These are phyloP conservation scores for Aproaerema taeniolella DNA, from an alignment of 2,888 invertebrate species.

Conservation along the genomic window DNA sequence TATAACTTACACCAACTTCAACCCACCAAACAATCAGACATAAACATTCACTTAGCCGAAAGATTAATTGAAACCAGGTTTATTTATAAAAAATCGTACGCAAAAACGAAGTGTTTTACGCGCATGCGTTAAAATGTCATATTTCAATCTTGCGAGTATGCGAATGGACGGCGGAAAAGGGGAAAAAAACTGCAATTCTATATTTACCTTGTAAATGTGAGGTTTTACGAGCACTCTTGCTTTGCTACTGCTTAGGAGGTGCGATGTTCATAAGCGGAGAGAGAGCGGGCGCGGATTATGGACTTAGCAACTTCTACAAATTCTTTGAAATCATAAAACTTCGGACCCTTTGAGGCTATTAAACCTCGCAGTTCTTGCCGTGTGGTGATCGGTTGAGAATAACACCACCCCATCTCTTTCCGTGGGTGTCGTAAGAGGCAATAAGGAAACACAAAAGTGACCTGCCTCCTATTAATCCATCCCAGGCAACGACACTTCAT, in stretches of 20 bases:
- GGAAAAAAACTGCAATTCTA: slow-evolving; percentile 51
- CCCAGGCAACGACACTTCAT: too few species aligned
- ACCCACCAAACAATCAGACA: neutral
- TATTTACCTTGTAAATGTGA: slow-evolving; percentile 68
- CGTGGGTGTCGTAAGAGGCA: too few species aligned
- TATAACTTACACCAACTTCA: too few species aligned
- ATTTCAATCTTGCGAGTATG: slow-evolving; percentile 44
- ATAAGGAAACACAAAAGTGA: too few species aligned
- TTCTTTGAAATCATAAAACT: too few species aligned
- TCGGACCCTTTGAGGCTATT: too few species aligned
- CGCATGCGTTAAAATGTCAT: slow-evolving; percentile 44
- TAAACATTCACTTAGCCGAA: neutral
- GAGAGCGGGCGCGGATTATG: slow-evolving; percentile 25
- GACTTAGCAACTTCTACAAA: too few species aligned
- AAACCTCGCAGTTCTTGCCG: too few species aligned
- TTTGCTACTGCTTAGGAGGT: slow-evolving; percentile 36
- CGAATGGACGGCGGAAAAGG: slow-evolving; percentile 44
- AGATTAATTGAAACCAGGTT: neutral
- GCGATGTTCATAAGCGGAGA: slow-evolving; percentile 17
- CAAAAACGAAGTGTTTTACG: neutral
- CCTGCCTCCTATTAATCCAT: too few species aligned
- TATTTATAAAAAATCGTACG: neutral
- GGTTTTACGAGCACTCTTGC: slow-evolving; percentile 57
- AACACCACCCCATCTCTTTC: too few species aligned
- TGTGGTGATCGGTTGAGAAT: too few species aligned